These are phyloP conservation scores for Eumaeus atala DNA, from an alignment of 1,140 invertebrate species.

Conservation along the genomic window DNA sequence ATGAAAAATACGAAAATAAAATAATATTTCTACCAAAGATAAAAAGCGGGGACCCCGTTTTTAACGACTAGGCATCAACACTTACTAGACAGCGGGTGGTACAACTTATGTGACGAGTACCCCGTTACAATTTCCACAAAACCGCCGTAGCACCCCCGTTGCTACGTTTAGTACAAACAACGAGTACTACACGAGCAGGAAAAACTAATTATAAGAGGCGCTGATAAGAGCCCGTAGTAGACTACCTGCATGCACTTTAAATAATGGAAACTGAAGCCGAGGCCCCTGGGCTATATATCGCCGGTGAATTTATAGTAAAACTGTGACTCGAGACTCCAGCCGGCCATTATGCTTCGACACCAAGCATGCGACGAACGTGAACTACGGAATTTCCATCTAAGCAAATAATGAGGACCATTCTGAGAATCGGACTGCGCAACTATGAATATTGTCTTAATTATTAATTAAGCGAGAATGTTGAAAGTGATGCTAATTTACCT, in stretches of 20 bases:
- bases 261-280: conserved; percentile 31
- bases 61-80: too few relatives aligned
- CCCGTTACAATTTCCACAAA: neutral
- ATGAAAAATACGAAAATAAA: too few relatives aligned
- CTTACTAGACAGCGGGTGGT: too few relatives aligned
- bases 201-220: conserved; percentile 18
- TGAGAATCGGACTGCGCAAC: conserved; percentile 10
- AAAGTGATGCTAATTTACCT: neutral
- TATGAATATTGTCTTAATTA: neutral
- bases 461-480: neutral
- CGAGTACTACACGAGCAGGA: conserved; percentile 10
- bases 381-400: conserved; percentile 27
- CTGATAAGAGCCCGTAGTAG: conserved; percentile 22
- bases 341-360: conserved; percentile 21
- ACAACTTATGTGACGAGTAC: neutral
- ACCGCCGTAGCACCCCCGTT: neutral
- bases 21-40: too few relatives aligned
- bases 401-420: conserved; percentile 22
- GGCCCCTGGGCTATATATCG: conserved; percentile 20
- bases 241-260: conserved; percentile 19
- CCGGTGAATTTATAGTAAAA: conserved; percentile 25
- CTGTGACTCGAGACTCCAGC: conserved; percentile 16
- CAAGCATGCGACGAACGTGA: conserved; percentile 18
- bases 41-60: too few relatives aligned
- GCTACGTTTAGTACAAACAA: neutral